phyloP scores from a whole-genome alignment of 2,797 vertebrate genomes.

The Cuniculus paca region DNA sequence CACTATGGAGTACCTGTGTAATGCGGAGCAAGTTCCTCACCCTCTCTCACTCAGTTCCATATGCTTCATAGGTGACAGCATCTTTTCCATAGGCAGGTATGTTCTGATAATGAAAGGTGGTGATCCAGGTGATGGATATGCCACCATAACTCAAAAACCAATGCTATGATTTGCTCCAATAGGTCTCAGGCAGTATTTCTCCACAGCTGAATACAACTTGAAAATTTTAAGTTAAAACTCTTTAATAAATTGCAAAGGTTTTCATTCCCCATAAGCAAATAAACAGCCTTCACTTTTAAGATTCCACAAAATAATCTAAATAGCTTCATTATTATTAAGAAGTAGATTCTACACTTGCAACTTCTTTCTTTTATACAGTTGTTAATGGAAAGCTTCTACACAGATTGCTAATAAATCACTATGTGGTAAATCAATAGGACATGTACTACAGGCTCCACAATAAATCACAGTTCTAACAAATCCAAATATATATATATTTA shows the following conservation, averaged over 20 bases:
- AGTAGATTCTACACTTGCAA: not conserved
- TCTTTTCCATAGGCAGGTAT: not conserved
- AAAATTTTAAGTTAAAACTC: constrained; percentile 28
- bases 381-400: not conserved
- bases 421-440: not conserved
- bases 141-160: not conserved
- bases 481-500: not conserved
- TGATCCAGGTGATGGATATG: not conserved
- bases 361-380: not conserved
- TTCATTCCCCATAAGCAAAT: not conserved
- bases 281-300: constrained; percentile 11
- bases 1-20: not conserved
- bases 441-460: not conserved
- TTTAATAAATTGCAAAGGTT: not conserved
- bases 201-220: not conserved
- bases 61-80: not conserved
- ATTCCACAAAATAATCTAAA: constrained; percentile 5
- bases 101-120: not conserved
- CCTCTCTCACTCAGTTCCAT: not conserved
- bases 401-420: not conserved
- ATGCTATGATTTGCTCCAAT: not conserved
- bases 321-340: constrained; percentile 17
- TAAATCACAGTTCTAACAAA: constrained; percentile 7
- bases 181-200: constrained; percentile 40
- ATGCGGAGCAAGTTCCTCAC: not conserved